Evolutionary conservation across 2,797 vertebrate genomes (phyloP).

Genomic region (Salmo trutta): DNA sequence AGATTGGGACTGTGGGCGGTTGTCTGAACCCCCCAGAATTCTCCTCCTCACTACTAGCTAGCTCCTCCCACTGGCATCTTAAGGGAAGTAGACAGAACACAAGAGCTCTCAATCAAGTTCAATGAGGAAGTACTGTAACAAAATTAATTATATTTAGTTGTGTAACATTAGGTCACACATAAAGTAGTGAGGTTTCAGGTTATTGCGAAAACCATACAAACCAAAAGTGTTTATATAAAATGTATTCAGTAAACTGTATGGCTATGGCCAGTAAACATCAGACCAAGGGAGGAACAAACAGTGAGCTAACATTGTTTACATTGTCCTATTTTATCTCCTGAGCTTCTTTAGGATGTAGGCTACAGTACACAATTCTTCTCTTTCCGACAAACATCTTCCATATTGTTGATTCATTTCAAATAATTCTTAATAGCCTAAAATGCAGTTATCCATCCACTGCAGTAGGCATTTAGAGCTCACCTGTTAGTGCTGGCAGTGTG

Average conservation of each 20-base stretch:
- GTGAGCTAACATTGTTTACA: too few relatives aligned
- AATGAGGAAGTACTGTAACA: neutral
- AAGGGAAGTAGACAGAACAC: neutral
- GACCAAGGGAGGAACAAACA: too few relatives aligned
- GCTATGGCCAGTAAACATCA: too few relatives aligned
- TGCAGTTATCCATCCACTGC: neutral
- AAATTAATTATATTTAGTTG: neutral
- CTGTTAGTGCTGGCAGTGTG: constrained; percentile 29
- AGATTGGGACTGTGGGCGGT: neutral
- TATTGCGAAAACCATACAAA: neutral
- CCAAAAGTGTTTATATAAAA: too few relatives aligned
- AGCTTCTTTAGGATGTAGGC: too few relatives aligned
- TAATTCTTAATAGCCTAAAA: neutral
- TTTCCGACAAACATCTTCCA: too few relatives aligned
- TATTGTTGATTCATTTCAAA: too few relatives aligned
- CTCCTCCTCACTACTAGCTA: constrained; percentile 29
- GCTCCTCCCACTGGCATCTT: constrained; percentile 30
- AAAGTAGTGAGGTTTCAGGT: neutral
- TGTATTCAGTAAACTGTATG: too few relatives aligned
- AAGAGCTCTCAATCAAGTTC: neutral
- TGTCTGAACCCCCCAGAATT: constrained; percentile 9
- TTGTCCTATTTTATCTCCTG: too few relatives aligned
- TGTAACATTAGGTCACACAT: neutral
- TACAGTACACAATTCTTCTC: neutral
- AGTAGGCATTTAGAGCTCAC: constrained; percentile 33